These are phyloP conservation scores for Coracopsis vasa DNA, from an alignment of 2,113 vertebrate genomes.

Conservation along the genomic window DNA sequence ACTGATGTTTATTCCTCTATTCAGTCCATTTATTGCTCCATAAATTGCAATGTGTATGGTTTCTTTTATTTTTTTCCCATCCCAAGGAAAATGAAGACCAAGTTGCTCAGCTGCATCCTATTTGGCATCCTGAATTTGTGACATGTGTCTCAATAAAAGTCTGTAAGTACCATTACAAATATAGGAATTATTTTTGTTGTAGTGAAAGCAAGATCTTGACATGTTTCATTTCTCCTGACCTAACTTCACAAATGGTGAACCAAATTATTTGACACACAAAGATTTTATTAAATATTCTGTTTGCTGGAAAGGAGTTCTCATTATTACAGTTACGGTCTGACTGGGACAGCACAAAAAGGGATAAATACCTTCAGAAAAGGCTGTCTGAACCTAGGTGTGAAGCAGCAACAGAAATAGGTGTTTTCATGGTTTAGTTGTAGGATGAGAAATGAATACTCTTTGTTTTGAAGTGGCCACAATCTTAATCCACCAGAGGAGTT, in stretches of 20 bases:
- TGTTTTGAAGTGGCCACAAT: neutral
- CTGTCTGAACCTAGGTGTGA: neutral
- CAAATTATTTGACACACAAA: neutral
- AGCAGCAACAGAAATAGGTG: neutral
- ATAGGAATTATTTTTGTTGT: neutral
- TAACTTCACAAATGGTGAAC: slow-evolving; percentile 15
- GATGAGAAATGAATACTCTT: neutral
- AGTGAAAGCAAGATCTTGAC: neutral
- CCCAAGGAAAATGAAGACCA: slow-evolving; percentile 52
- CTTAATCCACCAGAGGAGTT: neutral
- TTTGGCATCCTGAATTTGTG: slow-evolving; percentile 36
- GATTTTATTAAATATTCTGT: neutral
- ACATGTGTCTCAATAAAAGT: neutral
- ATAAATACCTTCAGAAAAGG: neutral
- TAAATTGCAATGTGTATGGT: slow-evolving; percentile 35
- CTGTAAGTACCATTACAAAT: neutral
- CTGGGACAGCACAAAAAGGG: neutral
- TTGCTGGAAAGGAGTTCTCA: neutral
- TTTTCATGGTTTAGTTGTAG: neutral
- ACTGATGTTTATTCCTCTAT: slow-evolving; percentile 56
- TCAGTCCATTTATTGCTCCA: slow-evolving; percentile 51
- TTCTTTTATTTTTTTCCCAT: slow-evolving; percentile 47
- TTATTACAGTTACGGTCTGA: neutral
- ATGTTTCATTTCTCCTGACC: slow-evolving; percentile 6
- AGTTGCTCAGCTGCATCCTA: neutral